These are phyloP conservation scores for Euphonia xanthogaster DNA, from an alignment of 2,797 vertebrate genomes.

Conservation along the genomic window DNA sequence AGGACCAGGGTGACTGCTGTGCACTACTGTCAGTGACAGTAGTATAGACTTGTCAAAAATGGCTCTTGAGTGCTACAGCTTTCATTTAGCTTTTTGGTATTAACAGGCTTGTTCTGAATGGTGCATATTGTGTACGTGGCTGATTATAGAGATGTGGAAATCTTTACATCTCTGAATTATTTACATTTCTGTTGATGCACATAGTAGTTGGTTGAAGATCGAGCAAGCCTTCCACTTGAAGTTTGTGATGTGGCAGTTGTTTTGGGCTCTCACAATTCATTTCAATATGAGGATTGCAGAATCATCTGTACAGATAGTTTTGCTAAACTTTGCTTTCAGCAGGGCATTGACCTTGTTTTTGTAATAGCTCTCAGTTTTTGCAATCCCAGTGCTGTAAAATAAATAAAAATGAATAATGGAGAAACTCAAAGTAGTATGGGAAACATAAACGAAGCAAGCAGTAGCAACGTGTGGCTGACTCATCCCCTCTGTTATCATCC, in stretches of 20 bases:
- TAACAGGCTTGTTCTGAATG: background rate
- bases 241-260: background rate
- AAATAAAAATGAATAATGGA: slow-evolving; percentile 48
- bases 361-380: slow-evolving; percentile 33
- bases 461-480: slow-evolving; percentile 36
- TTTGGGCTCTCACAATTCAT: background rate
- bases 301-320: background rate
- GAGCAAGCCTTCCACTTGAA: background rate
- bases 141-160: background rate
- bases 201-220: background rate
- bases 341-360: slow-evolving; percentile 36
- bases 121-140: background rate
- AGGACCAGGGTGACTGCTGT: background rate
- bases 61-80: background rate
- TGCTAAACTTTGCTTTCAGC: slow-evolving; percentile 1
- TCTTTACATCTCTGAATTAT: background rate
- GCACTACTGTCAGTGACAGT: background rate
- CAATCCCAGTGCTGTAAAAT: slow-evolving; percentile 14
- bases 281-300: slow-evolving; percentile 5
- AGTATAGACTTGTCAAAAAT: background rate
- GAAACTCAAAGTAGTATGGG: slow-evolving; percentile 3
- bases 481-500: slow-evolving; percentile 45
- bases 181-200: background rate
- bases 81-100: background rate
- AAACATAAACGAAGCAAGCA: slow-evolving; percentile 53